Conservation (phyloP, 2,797 vertebrate species). For the Chrysocyon brachyurus region DNA sequence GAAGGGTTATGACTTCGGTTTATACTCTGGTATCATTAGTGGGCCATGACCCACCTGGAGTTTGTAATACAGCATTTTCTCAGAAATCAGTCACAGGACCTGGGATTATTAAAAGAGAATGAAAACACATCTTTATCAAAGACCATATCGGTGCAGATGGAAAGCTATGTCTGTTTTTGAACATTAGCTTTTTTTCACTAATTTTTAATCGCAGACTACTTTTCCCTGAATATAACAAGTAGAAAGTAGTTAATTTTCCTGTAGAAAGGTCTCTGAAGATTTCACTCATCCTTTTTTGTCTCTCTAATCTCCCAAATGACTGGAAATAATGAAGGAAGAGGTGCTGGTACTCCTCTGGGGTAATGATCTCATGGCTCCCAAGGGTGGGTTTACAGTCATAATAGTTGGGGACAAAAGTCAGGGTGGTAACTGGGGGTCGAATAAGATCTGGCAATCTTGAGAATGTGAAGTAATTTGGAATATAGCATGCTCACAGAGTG, state of each 20-base stretch:
- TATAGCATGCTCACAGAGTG: not conserved
- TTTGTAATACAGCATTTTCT: conserved; percentile 8
- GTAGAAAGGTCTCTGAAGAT: not conserved
- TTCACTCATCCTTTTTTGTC: not conserved
- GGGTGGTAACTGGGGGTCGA: not conserved
- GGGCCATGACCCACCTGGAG: not conserved
- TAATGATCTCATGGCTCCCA: not conserved
- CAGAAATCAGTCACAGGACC: not conserved
- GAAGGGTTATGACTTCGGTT: conserved; percentile 6
- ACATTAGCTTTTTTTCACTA: not conserved
- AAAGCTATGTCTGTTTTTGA: conserved; percentile 6
- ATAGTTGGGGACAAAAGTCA: not conserved
- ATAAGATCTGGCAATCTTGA: not conserved
- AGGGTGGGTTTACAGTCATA: too few relatives aligned
- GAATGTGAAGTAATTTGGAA: not conserved
- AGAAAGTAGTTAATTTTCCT: not conserved
- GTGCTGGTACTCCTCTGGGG: not conserved
- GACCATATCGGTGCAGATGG: not conserved
- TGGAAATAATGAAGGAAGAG: not conserved
- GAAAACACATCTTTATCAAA: not conserved
- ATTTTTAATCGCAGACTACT: not conserved
- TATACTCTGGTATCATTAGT: not conserved
- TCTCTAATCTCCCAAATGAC: not conserved
- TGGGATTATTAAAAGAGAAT: not conserved
- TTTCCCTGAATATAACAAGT: not conserved